Percentiles rank a stretch among this genome's conserved stretches.
phyloP scores from a whole-genome alignment of 2,113 vertebrate species.

The Fukomys damarensis region DNA sequence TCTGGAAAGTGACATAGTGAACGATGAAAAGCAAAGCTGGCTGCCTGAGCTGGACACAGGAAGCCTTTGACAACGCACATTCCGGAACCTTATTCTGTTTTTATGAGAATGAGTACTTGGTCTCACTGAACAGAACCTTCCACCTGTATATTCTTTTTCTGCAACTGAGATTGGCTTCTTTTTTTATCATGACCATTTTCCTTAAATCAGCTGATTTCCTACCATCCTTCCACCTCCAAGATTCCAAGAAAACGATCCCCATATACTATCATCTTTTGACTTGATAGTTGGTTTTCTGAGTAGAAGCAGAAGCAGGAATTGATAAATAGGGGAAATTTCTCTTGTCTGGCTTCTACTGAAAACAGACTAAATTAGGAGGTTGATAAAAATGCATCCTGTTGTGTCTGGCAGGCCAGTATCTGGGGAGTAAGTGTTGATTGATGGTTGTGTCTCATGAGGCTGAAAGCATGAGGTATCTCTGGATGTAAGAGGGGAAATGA shows the following conservation, averaged over 20 bases:
- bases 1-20: background rate
- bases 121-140: background rate
- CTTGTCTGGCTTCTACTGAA: background rate
- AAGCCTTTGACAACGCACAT: too few relatives aligned
- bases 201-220: background rate
- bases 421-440: background rate
- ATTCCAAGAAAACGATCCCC: background rate
- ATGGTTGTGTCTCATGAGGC: background rate
- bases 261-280: background rate
- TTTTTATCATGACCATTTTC: background rate
- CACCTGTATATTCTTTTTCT: background rate
- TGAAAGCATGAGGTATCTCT: background rate
- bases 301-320: background rate
- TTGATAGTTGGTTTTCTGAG: background rate
- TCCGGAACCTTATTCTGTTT: background rate
- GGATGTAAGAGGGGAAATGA: background rate
- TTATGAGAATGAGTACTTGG: background rate
- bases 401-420: background rate
- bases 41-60: too few relatives aligned
- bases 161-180: background rate
- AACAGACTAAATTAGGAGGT: background rate
- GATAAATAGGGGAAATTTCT: background rate
- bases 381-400: background rate
- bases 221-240: background rate
- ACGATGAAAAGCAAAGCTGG: background rate